These are phyloP conservation scores for Crossaster papposus DNA, from an alignment of 53 echinoderm and acorn worm genomes.

Conservation along the genomic window DNA sequence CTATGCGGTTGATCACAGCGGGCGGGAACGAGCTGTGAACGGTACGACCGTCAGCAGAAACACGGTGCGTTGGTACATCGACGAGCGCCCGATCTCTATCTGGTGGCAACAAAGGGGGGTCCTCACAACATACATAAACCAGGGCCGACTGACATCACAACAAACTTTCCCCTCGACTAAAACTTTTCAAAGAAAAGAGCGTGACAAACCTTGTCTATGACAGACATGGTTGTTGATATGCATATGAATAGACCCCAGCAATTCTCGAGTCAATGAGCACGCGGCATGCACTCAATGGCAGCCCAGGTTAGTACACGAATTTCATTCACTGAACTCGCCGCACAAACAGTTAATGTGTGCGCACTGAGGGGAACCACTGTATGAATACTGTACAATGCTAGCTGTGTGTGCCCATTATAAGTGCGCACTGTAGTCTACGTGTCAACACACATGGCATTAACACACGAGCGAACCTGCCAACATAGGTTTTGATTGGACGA, in stretches of 20 bases:
- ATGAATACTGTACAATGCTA: background rate
- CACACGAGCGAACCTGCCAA: background rate
- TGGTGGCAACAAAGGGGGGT: background rate
- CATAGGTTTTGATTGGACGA: conserved; percentile 43
- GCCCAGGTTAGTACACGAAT: background rate
- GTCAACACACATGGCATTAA: background rate
- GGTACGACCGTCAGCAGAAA: background rate
- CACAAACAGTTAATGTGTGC: background rate
- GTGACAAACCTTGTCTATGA: conserved; percentile 57
- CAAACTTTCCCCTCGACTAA: conserved; percentile 55
- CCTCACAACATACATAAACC: conserved; percentile 15
- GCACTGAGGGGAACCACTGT: conserved; percentile 33
- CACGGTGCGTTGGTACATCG: conserved; percentile 7
- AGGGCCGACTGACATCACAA: conserved; percentile 35
- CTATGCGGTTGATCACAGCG: conserved; percentile 43
- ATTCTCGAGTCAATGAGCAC: background rate
- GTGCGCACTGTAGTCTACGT: background rate
- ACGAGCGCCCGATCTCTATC: conserved; percentile 8
- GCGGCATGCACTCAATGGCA: background rate
- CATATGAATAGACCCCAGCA: conserved; percentile 39
- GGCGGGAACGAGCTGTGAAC: conserved; percentile 4
- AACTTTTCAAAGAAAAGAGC: conserved; percentile 38
- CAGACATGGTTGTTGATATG: conserved; percentile 54
- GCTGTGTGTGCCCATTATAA: background rate
- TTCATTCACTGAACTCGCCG: conserved; percentile 18